A percentile compares a stretch with the other conserved stretches of the same genome.
Conservation (phyloP, 2,113 vertebrate species). For the Arvicanthis niloticus region DNA sequence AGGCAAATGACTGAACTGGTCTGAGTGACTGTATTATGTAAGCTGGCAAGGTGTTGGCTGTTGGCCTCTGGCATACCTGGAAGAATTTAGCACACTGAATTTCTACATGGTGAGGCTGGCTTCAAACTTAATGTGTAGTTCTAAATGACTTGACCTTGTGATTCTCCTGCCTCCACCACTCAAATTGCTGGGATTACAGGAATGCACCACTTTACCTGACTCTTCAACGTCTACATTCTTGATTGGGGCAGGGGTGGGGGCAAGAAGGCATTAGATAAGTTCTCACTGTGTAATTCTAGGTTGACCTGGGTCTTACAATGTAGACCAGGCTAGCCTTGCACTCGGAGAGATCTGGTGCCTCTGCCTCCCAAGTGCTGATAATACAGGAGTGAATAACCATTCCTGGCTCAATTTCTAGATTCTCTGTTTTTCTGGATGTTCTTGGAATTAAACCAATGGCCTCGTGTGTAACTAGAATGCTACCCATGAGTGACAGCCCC, state of each 20-base stretch:
- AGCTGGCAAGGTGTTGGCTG: not conserved
- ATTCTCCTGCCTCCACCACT: not conserved
- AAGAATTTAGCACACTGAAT: no score
- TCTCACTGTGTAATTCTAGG: not conserved
- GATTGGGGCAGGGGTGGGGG: not conserved
- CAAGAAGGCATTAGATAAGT: not conserved
- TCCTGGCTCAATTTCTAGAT: not conserved
- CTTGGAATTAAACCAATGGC: not conserved
- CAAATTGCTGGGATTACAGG: not conserved
- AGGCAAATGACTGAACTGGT: not conserved
- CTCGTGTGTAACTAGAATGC: not conserved
- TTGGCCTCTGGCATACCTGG: not conserved
- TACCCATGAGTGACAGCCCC: not conserved
- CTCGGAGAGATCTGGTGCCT: not conserved
- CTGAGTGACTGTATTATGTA: not conserved
- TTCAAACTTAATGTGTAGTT: not conserved
- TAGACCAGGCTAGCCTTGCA: not conserved
- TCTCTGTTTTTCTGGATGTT: not conserved
- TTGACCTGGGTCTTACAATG: not conserved
- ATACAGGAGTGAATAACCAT: not conserved
- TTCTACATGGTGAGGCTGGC: not conserved
- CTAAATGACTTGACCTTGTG: not conserved
- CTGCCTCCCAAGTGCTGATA: not conserved
- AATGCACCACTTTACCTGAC: no score
- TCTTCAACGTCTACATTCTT: not conserved